Conservation (phyloP, 2,113 vertebrate genomes). For the Girardinichthys multiradiatus region DNA sequence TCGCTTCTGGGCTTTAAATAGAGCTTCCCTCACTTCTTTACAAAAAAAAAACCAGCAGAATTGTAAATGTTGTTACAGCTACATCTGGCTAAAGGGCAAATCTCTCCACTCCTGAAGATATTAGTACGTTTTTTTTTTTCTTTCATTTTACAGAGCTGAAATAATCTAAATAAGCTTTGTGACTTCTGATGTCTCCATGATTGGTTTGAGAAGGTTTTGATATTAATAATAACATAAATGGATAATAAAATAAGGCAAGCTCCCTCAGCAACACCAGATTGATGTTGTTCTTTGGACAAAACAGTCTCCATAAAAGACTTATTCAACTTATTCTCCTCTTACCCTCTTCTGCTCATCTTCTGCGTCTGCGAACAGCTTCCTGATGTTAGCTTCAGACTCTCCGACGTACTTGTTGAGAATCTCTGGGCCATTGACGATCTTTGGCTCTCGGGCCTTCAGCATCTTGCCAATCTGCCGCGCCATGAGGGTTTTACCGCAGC, state of each 20-base stretch:
- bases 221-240: not conserved
- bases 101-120: slow-evolving; percentile 73
- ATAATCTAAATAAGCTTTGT: not conserved
- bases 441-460: slow-evolving; percentile 96
- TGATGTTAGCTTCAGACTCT: slow-evolving; percentile 95
- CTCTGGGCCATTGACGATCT: slow-evolving; percentile 96
- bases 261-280: not conserved
- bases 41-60: slow-evolving; percentile 34
- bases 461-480: slow-evolving; percentile 98
- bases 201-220: not conserved
- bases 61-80: slow-evolving; percentile 45
- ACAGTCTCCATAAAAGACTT: too few relatives aligned
- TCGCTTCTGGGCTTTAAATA: slow-evolving; percentile 20
- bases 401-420: slow-evolving; percentile 98
- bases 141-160: not conserved
- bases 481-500: slow-evolving; percentile 97
- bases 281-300: not conserved
- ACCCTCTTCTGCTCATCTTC: slow-evolving; percentile 97
- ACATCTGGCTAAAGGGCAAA: slow-evolving; percentile 68
- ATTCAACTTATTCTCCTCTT: slow-evolving; percentile 29
- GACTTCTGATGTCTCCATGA: not conserved
- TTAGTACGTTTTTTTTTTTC: slow-evolving; percentile 43
- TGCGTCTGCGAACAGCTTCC: slow-evolving; percentile 96
- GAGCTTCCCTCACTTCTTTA: slow-evolving; percentile 3
- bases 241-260: not conserved